These are phyloP conservation scores for Mormyrops attenuatus DNA, from an alignment of 2,797 vertebrate genomes.

Conservation along the genomic window DNA sequence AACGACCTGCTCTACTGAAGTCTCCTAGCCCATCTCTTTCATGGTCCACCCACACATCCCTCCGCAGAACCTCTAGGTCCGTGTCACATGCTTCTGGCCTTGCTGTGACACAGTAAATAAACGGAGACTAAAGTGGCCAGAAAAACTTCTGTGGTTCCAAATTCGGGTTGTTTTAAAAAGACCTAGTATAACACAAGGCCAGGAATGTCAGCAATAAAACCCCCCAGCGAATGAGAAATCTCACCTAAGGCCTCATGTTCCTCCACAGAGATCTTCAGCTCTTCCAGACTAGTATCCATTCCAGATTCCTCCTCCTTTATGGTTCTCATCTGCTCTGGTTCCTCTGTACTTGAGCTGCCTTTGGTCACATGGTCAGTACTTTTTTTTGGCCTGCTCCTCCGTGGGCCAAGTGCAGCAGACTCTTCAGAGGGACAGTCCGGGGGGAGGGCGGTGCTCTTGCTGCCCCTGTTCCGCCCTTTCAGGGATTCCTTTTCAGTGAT, in stretches of 20 bases:
- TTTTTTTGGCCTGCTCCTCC: constrained; percentile 49
- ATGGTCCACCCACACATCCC: constrained; percentile 49
- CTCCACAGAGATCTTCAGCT: constrained; percentile 58
- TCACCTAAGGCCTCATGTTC: constrained; percentile 37
- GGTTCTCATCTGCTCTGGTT: constrained; percentile 68
- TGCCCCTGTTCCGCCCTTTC: constrained; percentile 40
- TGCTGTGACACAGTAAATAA: constrained; percentile 11
- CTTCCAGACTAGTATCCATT: constrained; percentile 66
- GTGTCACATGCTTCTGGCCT: constrained; percentile 29
- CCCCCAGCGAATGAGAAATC: not conserved
- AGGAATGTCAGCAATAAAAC: not conserved
- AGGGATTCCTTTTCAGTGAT: constrained; percentile 30
- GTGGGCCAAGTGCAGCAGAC: constrained; percentile 21
- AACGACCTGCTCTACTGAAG: constrained; percentile 37
- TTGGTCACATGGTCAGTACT: constrained; percentile 14
- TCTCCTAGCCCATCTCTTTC: constrained; percentile 36
- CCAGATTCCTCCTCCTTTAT: constrained; percentile 55
- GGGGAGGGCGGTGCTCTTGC: constrained; percentile 38
- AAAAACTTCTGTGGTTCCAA: not conserved
- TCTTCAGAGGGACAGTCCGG: constrained; percentile 45
- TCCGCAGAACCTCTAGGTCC: constrained; percentile 68
- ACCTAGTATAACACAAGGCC: not conserved
- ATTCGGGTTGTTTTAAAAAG: not conserved
- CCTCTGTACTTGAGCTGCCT: constrained; percentile 35
- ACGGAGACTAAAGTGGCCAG: not conserved